Percentiles rank a stretch among this genome's conserved stretches.
phyloP scores from a whole-genome alignment of 2,888 invertebrate species.

The Gerosis bhagava region DNA sequence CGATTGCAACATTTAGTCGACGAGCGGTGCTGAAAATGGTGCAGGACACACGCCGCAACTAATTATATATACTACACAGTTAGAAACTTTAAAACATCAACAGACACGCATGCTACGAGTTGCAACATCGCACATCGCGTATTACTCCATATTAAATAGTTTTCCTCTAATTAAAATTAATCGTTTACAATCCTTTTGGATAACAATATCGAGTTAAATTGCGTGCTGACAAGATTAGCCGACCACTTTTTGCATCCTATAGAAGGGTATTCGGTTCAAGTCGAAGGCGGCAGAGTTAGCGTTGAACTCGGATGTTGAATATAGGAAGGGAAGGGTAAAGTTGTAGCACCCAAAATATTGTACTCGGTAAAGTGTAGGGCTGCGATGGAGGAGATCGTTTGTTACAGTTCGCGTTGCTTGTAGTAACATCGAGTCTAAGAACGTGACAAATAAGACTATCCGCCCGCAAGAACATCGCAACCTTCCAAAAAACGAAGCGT shows the following conservation, averaged over 20 bases:
- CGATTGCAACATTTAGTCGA: conserved; percentile 25
- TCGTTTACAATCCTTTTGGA: conserved; percentile 9
- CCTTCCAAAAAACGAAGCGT: conserved; percentile 47
- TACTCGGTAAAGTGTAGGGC: no score
- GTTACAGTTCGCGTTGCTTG: no score
- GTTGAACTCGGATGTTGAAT: no score
- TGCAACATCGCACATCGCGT: conserved; percentile 3
- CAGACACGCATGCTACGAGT: conserved; percentile 13
- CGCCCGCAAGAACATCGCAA: conserved; percentile 3
- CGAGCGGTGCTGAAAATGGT: conserved; percentile 29
- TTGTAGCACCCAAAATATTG: no score
- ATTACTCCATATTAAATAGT: no score
- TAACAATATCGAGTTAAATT: no score
- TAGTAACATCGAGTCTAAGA: conserved; percentile 10
- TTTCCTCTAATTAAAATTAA: conserved; percentile 1
- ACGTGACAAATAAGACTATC: conserved; percentile 14
- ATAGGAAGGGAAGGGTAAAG: no score
- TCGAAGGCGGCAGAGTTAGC: no score
- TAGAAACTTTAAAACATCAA: conserved; percentile 5
- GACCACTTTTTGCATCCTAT: no score
- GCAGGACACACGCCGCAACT: neutral
- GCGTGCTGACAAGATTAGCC: no score
- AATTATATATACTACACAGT: neutral
- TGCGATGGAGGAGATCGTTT: no score
- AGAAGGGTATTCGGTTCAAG: no score